These are phyloP conservation scores for Hystrix cristata DNA, from an alignment of 2,113 vertebrate genomes.

Conservation along the genomic window DNA sequence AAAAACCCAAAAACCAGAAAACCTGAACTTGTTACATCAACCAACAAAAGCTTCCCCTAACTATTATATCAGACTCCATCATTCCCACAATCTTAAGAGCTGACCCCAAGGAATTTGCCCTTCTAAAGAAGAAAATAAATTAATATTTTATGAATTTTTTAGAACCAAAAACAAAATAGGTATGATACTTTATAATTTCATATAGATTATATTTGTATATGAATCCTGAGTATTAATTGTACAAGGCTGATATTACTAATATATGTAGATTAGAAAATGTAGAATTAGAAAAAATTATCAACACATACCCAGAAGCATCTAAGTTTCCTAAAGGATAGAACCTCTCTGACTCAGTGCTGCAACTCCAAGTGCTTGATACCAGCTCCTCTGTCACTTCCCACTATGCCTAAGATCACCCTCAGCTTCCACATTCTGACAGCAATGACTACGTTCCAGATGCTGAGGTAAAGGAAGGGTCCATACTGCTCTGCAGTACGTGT, in stretches of 20 bases:
- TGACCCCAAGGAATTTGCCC: neutral
- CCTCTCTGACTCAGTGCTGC: neutral
- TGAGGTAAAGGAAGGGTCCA: neutral
- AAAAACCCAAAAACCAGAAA: neutral
- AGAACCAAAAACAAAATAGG: constrained; percentile 12
- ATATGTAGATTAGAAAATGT: neutral
- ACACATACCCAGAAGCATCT: neutral
- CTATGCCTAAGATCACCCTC: neutral
- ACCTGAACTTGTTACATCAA: constrained; percentile 49
- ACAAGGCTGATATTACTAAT: neutral
- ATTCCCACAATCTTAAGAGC: constrained; percentile 10
- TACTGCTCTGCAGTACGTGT: neutral
- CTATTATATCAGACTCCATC: constrained; percentile 29
- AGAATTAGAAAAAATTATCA: neutral
- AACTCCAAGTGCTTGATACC: neutral
- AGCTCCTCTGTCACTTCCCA: neutral
- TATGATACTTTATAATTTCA: neutral
- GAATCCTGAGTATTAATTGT: neutral
- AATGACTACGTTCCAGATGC: neutral
- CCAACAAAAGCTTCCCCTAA: constrained; percentile 67
- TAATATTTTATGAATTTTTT: neutral
- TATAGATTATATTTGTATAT: neutral
- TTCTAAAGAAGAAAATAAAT: constrained; percentile 39
- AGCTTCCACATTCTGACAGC: neutral
- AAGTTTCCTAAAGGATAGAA: neutral